Evolutionary conservation across 1,140 invertebrate species (phyloP).

Genomic region (Neodiprion virginianus): DNA sequence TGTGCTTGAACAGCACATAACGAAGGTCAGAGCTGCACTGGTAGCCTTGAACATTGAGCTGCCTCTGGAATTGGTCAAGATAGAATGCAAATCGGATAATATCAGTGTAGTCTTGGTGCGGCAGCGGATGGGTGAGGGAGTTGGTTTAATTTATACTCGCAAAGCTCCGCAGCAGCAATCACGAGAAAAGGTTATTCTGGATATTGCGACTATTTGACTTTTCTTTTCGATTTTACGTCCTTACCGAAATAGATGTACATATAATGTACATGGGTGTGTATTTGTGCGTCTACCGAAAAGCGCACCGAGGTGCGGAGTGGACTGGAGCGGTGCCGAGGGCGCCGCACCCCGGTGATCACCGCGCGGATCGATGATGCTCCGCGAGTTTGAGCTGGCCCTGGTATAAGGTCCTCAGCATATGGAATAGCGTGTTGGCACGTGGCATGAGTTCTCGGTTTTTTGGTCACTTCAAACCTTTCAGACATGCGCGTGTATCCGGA

Average conservation of each 20-base stretch:
- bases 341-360: conserved; percentile 22
- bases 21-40: conserved; percentile 81
- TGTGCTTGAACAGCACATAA: conserved; percentile 84
- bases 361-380: conserved; percentile 38
- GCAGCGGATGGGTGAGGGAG: not conserved
- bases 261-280: too few relatives aligned
- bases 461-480: not conserved
- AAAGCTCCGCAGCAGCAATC: conserved; percentile 14
- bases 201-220: too few relatives aligned
- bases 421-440: conserved; percentile 5
- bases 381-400: conserved; percentile 4
- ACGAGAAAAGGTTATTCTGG: not conserved
- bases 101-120: not conserved
- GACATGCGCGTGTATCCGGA: not conserved
- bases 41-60: conserved; percentile 83
- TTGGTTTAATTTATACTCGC: not conserved
- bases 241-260: too few relatives aligned
- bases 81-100: conserved; percentile 27
- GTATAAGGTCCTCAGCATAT: conserved; percentile 22
- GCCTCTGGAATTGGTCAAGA: conserved; percentile 69
- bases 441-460: not conserved
- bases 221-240: too few relatives aligned
- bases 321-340: conserved; percentile 12
- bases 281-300: too few relatives aligned
- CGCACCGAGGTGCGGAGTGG: not conserved